Evolutionary conservation across 2,113 vertebrate species (phyloP).

Genomic region (Cyanoliseus patagonus): DNA sequence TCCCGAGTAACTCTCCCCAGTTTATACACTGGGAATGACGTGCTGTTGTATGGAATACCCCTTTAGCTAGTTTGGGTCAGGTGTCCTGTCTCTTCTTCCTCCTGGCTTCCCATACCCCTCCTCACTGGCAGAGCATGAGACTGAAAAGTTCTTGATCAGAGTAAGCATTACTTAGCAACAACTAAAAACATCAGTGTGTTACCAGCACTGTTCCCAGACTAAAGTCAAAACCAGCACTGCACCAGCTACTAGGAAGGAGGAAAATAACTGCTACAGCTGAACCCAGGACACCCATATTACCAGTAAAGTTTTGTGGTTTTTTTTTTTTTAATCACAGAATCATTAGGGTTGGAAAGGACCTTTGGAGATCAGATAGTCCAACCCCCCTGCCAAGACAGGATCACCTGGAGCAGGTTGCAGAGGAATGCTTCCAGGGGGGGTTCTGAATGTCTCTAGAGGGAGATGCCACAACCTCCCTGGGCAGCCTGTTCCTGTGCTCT

Average conservation of each 20-base stretch:
- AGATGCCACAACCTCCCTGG: background rate
- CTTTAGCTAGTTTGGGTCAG: background rate
- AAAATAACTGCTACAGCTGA: background rate
- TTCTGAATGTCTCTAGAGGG: background rate
- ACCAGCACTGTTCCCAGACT: background rate
- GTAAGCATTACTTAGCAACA: background rate
- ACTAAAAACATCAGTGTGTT: background rate
- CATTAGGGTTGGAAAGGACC: background rate
- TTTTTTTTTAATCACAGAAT: background rate
- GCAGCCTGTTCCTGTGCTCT: background rate
- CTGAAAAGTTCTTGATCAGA: background rate
- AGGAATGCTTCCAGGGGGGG: background rate
- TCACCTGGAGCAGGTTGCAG: background rate
- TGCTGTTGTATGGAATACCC: background rate
- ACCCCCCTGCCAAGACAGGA: background rate
- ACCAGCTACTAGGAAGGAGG: background rate
- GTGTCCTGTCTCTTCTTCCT: background rate
- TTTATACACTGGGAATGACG: background rate
- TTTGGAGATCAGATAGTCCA: background rate
- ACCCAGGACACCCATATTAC: background rate
- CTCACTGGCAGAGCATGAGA: background rate
- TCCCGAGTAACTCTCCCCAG: background rate
- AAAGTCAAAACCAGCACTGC: background rate
- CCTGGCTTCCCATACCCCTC: background rate
- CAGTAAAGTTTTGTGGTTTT: background rate